A percentile compares a stretch with the other conserved stretches of the same genome.
These are phyloP conservation scores for Leucoraja ocellata DNA, from an alignment of 2,797 vertebrate species.

Conservation along the genomic window DNA sequence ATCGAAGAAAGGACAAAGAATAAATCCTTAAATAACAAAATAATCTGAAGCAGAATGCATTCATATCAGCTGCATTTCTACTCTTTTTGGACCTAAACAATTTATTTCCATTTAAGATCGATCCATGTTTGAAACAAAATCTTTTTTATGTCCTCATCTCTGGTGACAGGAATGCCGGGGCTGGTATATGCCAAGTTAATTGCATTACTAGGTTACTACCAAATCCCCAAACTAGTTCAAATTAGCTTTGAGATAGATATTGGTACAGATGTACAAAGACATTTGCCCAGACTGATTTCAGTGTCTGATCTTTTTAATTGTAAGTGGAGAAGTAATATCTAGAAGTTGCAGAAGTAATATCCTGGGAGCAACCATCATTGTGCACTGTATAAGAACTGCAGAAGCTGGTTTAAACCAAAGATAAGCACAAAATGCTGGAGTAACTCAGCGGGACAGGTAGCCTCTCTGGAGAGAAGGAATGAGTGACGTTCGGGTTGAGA, in stretches of 20 bases:
- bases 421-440: too few species aligned
- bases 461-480: too few species aligned
- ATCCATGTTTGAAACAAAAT: neutral
- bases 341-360: neutral
- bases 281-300: neutral
- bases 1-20: too few species aligned
- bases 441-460: too few species aligned
- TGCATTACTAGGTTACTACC: neutral
- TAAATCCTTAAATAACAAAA: too few species aligned
- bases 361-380: too few species aligned
- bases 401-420: too few species aligned
- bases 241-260: neutral
- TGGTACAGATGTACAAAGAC: neutral
- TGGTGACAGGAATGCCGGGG: neutral
- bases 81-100: neutral
- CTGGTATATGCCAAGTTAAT: neutral
- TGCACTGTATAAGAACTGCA: too few species aligned
- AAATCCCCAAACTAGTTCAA: neutral
- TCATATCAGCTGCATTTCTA: neutral
- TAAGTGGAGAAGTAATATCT: neutral
- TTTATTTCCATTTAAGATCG: neutral
- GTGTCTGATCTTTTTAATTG: neutral
- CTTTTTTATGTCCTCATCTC: neutral
- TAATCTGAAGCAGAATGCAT: neutral
- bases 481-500: too few species aligned